A percentile compares a stretch with the other conserved stretches of the same genome.
phyloP scores from a whole-genome alignment of 2,888 invertebrate species.

The Eumerus sabulonum region DNA sequence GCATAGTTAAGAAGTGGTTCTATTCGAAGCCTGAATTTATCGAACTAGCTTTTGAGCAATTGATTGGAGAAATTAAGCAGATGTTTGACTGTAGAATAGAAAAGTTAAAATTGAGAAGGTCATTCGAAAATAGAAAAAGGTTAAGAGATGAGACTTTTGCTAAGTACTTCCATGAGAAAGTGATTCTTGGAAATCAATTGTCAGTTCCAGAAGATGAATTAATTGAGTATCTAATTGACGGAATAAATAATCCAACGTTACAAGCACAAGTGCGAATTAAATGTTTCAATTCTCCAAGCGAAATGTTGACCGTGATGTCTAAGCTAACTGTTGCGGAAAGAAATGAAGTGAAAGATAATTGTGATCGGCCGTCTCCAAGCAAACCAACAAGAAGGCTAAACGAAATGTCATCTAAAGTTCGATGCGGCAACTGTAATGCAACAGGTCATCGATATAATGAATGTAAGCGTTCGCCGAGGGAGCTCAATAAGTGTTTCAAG shows the following conservation, averaged over 20 bases:
- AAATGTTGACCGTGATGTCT: constrained; percentile 2
- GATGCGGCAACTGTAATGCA: background rate
- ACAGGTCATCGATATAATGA: constrained; percentile 9
- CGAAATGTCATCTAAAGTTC: no score
- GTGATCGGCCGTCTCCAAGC: no score
- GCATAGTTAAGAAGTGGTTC: constrained; percentile 36
- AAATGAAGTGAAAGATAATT: no score
- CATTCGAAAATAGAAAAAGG: constrained; percentile 56
- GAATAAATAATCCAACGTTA: constrained; percentile 29
- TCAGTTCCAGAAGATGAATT: constrained; percentile 69
- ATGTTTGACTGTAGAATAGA: constrained; percentile 39
- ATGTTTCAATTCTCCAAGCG: background rate
- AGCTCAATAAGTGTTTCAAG: constrained; percentile 14
- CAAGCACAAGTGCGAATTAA: background rate
- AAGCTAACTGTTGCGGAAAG: constrained; percentile 2
- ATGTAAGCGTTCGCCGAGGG: constrained; percentile 13
- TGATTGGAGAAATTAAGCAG: constrained; percentile 36
- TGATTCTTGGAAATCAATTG: constrained; percentile 55
- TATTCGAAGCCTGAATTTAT: constrained; percentile 40
- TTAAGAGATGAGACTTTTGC: constrained; percentile 54
- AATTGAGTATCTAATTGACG: constrained; percentile 63
- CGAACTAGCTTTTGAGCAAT: constrained; percentile 27
- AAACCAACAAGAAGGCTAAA: no score
- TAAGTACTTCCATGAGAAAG: constrained; percentile 62
- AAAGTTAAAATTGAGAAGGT: constrained; percentile 30